A percentile compares a stretch with the other conserved stretches of the same genome.
These are phyloP conservation scores for Tapirus terrestris DNA, from an alignment of 2,113 vertebrate species.

Conservation along the genomic window DNA sequence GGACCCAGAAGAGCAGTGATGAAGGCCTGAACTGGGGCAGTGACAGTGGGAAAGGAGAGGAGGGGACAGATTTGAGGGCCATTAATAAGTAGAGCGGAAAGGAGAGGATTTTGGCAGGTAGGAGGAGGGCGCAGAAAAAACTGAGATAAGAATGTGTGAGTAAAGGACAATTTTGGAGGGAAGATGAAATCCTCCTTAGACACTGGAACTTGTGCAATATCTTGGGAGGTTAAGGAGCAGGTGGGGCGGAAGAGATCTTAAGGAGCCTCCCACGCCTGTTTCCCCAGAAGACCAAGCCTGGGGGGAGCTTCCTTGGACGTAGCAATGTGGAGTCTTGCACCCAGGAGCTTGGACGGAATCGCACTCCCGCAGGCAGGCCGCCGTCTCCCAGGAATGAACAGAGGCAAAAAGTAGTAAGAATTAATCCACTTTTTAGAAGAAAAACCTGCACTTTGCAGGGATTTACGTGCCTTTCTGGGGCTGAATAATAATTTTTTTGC, in stretches of 20 bases:
- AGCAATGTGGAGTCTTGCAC: accelerated
- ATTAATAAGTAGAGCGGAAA: neutral
- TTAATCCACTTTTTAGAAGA: constrained; percentile 68
- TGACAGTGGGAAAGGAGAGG: no score
- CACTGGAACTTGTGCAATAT: neutral
- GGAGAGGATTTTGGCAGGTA: neutral
- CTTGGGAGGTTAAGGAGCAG: neutral
- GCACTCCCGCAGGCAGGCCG: neutral
- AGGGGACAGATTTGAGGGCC: neutral
- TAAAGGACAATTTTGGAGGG: accelerated
- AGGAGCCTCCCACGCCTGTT: neutral
- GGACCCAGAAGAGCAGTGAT: neutral
- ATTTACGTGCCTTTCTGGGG: constrained; percentile 74
- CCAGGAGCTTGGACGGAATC: neutral
- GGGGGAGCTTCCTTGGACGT: neutral
- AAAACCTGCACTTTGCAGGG: constrained; percentile 49
- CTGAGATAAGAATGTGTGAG: neutral
- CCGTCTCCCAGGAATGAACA: constrained; percentile 39
- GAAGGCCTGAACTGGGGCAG: neutral
- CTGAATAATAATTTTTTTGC: constrained; percentile 70
- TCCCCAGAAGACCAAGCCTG: neutral
- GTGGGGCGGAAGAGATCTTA: neutral
- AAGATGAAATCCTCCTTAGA: neutral
- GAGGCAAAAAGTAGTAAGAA: constrained; percentile 71
- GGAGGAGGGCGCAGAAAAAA: accelerated